Conservation (phyloP, 2,888 invertebrate species). For the Creontiades dilutus region DNA sequence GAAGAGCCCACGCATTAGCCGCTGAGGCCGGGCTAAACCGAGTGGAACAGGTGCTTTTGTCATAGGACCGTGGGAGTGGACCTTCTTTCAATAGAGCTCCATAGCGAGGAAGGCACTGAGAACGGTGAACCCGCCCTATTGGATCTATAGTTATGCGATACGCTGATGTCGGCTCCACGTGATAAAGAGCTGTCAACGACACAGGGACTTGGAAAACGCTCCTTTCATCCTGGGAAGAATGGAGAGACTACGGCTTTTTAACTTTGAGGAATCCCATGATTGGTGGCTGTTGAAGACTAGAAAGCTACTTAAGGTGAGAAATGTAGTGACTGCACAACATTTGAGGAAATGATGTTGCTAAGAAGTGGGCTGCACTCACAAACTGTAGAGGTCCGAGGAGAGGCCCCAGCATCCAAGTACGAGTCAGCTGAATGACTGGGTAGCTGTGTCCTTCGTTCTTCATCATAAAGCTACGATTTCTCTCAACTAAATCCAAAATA, state of each 20-base stretch:
- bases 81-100: slow-evolving; percentile 37
- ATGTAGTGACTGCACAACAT: too few relatives aligned
- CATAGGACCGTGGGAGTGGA: slow-evolving; percentile 60
- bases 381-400: too few relatives aligned
- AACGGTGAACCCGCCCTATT: slow-evolving; percentile 9
- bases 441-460: too few relatives aligned
- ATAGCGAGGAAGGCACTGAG: slow-evolving; percentile 18
- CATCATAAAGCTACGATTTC: too few relatives aligned
- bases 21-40: slow-evolving; percentile 35
- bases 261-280: not conserved
- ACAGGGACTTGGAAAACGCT: not conserved
- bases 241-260: not conserved
- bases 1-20: not conserved
- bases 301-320: too few relatives aligned
- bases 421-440: too few relatives aligned
- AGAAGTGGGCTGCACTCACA: too few relatives aligned
- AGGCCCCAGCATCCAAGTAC: too few relatives aligned
- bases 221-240: not conserved
- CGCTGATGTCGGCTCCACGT: not conserved
- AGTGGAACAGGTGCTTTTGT: slow-evolving; percentile 67
- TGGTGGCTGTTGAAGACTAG: not conserved
- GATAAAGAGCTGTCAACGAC: slow-evolving; percentile 30
- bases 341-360: too few relatives aligned
- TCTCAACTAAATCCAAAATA: too few relatives aligned
- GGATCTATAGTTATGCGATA: not conserved